A percentile compares a stretch with the other conserved stretches of the same genome.
phyloP scores from a whole-genome alignment of 2,888 invertebrate genomes.

The Orthosia gothica region DNA sequence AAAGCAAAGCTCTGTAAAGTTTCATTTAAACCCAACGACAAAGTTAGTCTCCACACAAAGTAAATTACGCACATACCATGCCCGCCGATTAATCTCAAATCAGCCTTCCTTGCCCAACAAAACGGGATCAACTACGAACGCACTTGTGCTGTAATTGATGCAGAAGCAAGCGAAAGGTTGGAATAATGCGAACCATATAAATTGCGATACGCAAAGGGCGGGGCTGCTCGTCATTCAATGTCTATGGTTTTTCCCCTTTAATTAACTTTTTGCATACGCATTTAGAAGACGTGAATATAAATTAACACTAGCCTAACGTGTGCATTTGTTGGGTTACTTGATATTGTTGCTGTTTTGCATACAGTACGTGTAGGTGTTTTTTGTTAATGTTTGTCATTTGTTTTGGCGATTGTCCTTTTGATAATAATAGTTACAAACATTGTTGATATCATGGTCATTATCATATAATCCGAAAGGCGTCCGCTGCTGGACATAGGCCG shows the following conservation, averaged over 20 bases:
- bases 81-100: slow-evolving; percentile 48
- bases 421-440: background rate
- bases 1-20: background rate
- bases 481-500: no score
- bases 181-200: slow-evolving; percentile 79
- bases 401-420: slow-evolving; percentile 20
- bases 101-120: slow-evolving; percentile 47
- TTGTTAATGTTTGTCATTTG: slow-evolving; percentile 45
- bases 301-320: slow-evolving; percentile 60
- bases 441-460: background rate
- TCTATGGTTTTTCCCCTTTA: slow-evolving; percentile 80
- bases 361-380: slow-evolving; percentile 37
- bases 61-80: slow-evolving; percentile 27
- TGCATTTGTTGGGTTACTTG: slow-evolving; percentile 45
- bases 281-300: slow-evolving; percentile 65
- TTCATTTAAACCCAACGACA: background rate
- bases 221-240: slow-evolving; percentile 84
- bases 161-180: slow-evolving; percentile 84
- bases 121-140: slow-evolving; percentile 61
- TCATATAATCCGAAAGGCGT: no score
- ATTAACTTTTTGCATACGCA: slow-evolving; percentile 84
- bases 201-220: slow-evolving; percentile 87
- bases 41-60: background rate
- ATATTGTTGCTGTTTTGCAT: slow-evolving; percentile 41
- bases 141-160: slow-evolving; percentile 71